Conservation (phyloP, 2,888 invertebrate species). For the Caprella mutica region DNA sequence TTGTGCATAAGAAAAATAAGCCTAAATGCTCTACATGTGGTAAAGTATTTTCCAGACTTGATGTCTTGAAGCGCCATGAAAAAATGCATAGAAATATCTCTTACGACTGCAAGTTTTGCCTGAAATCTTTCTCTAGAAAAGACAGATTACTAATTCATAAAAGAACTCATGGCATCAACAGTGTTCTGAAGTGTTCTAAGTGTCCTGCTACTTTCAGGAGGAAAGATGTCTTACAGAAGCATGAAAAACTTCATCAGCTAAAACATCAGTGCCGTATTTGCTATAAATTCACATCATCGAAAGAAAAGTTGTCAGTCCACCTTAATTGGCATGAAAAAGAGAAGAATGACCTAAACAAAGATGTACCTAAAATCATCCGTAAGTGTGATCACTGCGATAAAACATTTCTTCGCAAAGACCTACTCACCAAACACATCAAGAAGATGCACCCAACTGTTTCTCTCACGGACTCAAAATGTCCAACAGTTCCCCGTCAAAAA, state of each 20-base stretch:
- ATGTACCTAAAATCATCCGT: slow-evolving; percentile 4
- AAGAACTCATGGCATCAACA: slow-evolving; percentile 15
- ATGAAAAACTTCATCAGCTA: slow-evolving; percentile 20
- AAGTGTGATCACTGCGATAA: slow-evolving; percentile 29
- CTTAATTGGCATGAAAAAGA: slow-evolving; percentile 24
- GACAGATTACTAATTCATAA: slow-evolving; percentile 22
- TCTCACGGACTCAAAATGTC: neutral
- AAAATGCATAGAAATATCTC: slow-evolving; percentile 25
- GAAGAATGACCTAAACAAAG: neutral
- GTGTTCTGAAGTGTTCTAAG: slow-evolving; percentile 20
- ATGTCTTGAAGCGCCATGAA: slow-evolving; percentile 28
- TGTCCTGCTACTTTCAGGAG: slow-evolving; percentile 18
- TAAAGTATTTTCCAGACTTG: slow-evolving; percentile 27
- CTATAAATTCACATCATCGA: slow-evolving; percentile 25
- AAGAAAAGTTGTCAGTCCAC: slow-evolving; percentile 20
- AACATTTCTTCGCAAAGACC: slow-evolving; percentile 16
- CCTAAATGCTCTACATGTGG: slow-evolving; percentile 30
- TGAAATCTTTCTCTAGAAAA: slow-evolving; percentile 24
- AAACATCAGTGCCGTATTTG: slow-evolving; percentile 30
- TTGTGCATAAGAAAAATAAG: slow-evolving; percentile 28
- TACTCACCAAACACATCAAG: slow-evolving; percentile 24
- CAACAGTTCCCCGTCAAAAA: slow-evolving; percentile 1
- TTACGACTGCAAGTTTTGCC: slow-evolving; percentile 26
- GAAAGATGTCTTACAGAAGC: slow-evolving; percentile 20
- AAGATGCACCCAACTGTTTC: slow-evolving; percentile 20